Percentiles rank a stretch among this genome's conserved stretches.
Conservation (phyloP, 2,888 invertebrate genomes). For the Melieria crassipennis region DNA sequence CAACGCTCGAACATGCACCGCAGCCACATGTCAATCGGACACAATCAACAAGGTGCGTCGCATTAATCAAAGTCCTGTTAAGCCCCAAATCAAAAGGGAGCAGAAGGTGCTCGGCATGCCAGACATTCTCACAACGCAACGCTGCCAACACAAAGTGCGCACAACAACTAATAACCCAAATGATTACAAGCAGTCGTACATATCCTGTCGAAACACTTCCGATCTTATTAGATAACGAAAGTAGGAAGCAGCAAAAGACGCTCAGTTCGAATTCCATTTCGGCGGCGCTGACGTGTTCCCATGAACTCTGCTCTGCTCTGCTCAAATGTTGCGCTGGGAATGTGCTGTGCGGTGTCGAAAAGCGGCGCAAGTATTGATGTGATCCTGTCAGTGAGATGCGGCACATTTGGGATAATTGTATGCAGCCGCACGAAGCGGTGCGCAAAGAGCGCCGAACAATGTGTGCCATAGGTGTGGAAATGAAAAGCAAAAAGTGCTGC, state of each 20-base stretch:
- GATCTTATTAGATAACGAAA: conserved; percentile 8
- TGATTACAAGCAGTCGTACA: background rate
- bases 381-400: conserved; percentile 39
- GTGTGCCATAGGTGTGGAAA: no score
- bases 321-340: background rate
- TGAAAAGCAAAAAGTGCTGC: no score
- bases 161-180: background rate
- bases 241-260: no score
- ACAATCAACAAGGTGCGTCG: conserved; percentile 52
- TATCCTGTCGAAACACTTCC: conserved; percentile 23
- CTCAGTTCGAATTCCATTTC: no score
- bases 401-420: background rate
- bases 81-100: conserved; percentile 33
- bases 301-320: conserved; percentile 47
- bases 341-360: conserved; percentile 20
- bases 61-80: conserved; percentile 55
- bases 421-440: background rate
- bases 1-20: conserved; percentile 7
- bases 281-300: conserved; percentile 41
- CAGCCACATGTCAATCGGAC: conserved; percentile 15
- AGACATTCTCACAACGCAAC: conserved; percentile 1
- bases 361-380: conserved; percentile 34
- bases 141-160: background rate
- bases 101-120: no score
- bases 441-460: background rate